Percentiles rank a stretch among this genome's conserved stretches.
These are phyloP conservation scores for Sander lucioperca DNA, from an alignment of 2,113 vertebrate species.

Conservation along the genomic window DNA sequence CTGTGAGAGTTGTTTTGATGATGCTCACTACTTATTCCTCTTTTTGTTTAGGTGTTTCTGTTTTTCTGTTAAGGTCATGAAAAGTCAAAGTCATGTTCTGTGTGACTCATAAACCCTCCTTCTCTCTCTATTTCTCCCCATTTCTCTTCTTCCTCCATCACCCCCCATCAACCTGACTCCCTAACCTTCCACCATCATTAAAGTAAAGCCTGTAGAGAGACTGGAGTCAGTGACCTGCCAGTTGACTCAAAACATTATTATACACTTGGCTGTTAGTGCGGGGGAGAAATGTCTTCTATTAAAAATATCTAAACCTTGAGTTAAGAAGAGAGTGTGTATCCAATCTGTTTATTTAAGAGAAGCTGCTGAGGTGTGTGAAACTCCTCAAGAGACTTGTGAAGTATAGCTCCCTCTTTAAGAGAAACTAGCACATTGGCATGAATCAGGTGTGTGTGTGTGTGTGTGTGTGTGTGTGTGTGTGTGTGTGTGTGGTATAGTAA, in stretches of 20 bases:
- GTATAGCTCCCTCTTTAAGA: constrained; percentile 6
- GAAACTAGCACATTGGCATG: constrained; percentile 39
- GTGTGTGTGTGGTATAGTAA: neutral
- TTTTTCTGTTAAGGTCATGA: neutral
- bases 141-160: constrained; percentile 12
- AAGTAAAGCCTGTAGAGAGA: constrained; percentile 39
- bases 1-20: neutral
- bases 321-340: constrained; percentile 26
- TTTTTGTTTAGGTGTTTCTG: constrained; percentile 8
- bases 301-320: constrained; percentile 41
- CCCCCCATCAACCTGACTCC: constrained; percentile 8
- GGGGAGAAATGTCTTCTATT: constrained; percentile 23
- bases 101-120: neutral
- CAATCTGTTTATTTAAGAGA: constrained; percentile 25
- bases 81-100: neutral
- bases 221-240: constrained; percentile 44
- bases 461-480: neutral
- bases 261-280: constrained; percentile 32
- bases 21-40: neutral
- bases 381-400: constrained; percentile 11
- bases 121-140: neutral
- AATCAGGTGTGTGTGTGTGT: constrained; percentile 39
- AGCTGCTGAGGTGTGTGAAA: constrained; percentile 60
- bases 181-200: constrained; percentile 31
- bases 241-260: constrained; percentile 46